Conservation (phyloP, 2,888 invertebrate genomes). For the Deilephila elpenor region DNA sequence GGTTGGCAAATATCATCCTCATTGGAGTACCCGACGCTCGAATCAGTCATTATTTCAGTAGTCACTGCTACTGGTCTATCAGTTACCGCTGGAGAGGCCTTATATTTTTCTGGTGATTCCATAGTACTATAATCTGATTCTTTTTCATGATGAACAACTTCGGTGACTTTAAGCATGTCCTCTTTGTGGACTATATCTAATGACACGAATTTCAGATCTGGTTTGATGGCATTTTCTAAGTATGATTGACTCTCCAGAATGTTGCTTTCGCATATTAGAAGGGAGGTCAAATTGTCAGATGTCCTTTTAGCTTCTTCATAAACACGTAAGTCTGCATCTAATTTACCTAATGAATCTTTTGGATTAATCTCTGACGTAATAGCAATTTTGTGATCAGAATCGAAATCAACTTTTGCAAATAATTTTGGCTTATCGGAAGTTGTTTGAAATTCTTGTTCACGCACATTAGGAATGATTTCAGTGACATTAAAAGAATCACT, state of each 20-base stretch:
- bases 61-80: slow-evolving; percentile 81
- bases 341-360: slow-evolving; percentile 59
- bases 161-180: slow-evolving; percentile 64
- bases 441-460: slow-evolving; percentile 76
- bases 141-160: slow-evolving; percentile 70
- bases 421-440: slow-evolving; percentile 65
- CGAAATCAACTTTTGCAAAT: slow-evolving; percentile 81
- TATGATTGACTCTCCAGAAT: slow-evolving; percentile 73
- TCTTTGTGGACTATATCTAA: slow-evolving; percentile 59
- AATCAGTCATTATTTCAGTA: slow-evolving; percentile 76
- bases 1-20: slow-evolving; percentile 44
- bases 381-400: slow-evolving; percentile 80
- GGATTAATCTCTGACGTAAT: slow-evolving; percentile 76
- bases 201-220: slow-evolving; percentile 60
- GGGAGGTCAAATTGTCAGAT: slow-evolving; percentile 59
- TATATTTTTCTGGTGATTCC: slow-evolving; percentile 51
- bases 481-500: slow-evolving; percentile 86
- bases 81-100: slow-evolving; percentile 72
- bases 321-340: slow-evolving; percentile 53
- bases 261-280: slow-evolving; percentile 72
- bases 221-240: slow-evolving; percentile 52
- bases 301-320: slow-evolving; percentile 67
- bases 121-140: slow-evolving; percentile 57
- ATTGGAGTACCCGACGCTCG: slow-evolving; percentile 61
- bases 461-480: slow-evolving; percentile 78